Evolutionary conservation across 2,113 vertebrate genomes (phyloP).

Genomic region (Passer montanus): DNA sequence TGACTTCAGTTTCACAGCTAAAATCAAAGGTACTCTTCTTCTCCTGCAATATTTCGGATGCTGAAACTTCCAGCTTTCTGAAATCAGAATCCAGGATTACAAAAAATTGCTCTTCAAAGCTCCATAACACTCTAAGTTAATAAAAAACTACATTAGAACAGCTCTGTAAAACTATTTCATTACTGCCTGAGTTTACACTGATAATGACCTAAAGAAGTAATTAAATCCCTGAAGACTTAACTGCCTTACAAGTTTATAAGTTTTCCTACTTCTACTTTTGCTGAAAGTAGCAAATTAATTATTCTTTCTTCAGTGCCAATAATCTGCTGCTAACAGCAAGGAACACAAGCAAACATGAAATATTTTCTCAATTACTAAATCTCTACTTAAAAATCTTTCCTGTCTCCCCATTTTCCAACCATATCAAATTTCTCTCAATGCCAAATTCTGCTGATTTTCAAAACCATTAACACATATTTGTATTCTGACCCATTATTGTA

Average conservation of each 20-base stretch:
- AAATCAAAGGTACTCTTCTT: background rate
- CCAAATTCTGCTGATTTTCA: background rate
- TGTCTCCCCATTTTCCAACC: background rate
- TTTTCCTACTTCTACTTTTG: background rate
- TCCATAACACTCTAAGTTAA: background rate
- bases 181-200: background rate
- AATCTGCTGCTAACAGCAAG: background rate
- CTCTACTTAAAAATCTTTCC: background rate
- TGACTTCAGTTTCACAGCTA: background rate
- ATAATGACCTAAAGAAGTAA: background rate
- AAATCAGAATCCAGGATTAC: background rate
- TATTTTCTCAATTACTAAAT: background rate
- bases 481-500: background rate
- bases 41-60: background rate
- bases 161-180: conserved; percentile 40
- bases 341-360: background rate
- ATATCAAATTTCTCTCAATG: background rate
- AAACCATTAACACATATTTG: background rate
- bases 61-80: background rate
- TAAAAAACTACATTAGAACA: conserved; percentile 36
- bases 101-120: conserved; percentile 22
- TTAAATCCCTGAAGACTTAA: background rate
- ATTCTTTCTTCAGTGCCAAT: background rate
- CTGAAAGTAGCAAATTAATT: conserved; percentile 35
- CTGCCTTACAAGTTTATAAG: background rate